These are phyloP conservation scores for Apteryx owenii DNA, from an alignment of 2,113 vertebrate species.

Conservation along the genomic window DNA sequence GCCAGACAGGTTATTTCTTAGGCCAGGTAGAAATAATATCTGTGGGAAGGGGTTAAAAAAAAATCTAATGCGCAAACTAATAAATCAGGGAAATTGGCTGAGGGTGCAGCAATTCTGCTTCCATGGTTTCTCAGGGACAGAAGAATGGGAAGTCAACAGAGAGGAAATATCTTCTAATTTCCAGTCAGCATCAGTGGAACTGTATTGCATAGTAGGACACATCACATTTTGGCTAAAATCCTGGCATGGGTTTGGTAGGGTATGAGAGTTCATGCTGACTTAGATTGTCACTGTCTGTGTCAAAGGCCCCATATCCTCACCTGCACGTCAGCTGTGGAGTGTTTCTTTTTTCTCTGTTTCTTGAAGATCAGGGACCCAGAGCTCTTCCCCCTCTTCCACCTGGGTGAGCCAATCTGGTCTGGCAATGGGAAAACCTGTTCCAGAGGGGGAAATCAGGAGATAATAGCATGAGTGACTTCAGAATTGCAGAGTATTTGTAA, in stretches of 20 bases:
- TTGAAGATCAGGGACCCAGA: constrained; percentile 6
- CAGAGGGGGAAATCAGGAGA: neutral
- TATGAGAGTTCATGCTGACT: too few species aligned
- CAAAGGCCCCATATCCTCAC: neutral
- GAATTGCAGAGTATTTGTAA: too few species aligned
- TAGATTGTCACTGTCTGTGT: neutral
- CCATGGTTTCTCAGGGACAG: neutral
- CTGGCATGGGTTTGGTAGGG: too few species aligned
- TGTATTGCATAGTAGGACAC: neutral
- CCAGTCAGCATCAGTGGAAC: neutral
- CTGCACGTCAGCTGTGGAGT: neutral
- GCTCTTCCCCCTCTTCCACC: constrained; percentile 54
- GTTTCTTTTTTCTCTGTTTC: neutral
- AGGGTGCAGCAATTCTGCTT: neutral
- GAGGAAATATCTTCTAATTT: too few species aligned
- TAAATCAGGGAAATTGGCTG: neutral
- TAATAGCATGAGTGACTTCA: too few species aligned
- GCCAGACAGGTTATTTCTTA: neutral
- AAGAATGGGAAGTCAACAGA: neutral
- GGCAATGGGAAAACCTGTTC: constrained; percentile 42
- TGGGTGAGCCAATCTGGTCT: constrained; percentile 50
- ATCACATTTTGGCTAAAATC: neutral
- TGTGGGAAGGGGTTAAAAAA: neutral
- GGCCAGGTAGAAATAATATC: neutral
- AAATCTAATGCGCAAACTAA: neutral